Conservation (phyloP, 2,113 vertebrate species). For the Brachyhypopomus gauderio region DNA sequence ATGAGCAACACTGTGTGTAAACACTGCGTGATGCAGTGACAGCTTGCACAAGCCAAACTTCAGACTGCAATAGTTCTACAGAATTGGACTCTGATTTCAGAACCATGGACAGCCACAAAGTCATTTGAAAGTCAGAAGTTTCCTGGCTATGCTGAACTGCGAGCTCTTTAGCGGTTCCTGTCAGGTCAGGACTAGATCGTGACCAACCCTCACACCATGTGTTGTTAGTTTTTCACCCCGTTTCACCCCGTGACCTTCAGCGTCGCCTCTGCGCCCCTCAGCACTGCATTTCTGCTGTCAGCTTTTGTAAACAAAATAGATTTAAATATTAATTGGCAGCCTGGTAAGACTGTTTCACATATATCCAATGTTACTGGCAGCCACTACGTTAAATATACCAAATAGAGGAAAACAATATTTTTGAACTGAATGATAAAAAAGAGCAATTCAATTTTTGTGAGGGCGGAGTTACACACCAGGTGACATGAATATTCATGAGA, state of each 20-base stretch:
- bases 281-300: too few relatives aligned
- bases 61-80: too few relatives aligned
- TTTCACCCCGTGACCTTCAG: not conserved
- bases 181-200: not conserved
- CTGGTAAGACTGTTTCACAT: not conserved
- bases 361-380: not conserved
- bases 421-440: too few relatives aligned
- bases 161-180: not conserved
- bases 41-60: too few relatives aligned
- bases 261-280: not conserved
- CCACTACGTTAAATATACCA: not conserved
- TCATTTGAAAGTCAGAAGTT: not conserved
- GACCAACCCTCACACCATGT: not conserved
- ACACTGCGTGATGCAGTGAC: not conserved
- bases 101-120: slow-evolving; percentile 29
- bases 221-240: too few relatives aligned
- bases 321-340: not conserved
- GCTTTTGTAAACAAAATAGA: not conserved
- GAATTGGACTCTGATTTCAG: slow-evolving; percentile 23
- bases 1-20: not conserved
- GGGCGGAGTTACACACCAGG: not conserved
- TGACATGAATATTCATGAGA: slow-evolving; percentile 25
- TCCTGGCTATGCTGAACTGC: not conserved
- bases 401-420: not conserved
- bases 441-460: not conserved